These are phyloP conservation scores for Gambusia holbrooki DNA, from an alignment of 2,113 vertebrate genomes.

Conservation along the genomic window DNA sequence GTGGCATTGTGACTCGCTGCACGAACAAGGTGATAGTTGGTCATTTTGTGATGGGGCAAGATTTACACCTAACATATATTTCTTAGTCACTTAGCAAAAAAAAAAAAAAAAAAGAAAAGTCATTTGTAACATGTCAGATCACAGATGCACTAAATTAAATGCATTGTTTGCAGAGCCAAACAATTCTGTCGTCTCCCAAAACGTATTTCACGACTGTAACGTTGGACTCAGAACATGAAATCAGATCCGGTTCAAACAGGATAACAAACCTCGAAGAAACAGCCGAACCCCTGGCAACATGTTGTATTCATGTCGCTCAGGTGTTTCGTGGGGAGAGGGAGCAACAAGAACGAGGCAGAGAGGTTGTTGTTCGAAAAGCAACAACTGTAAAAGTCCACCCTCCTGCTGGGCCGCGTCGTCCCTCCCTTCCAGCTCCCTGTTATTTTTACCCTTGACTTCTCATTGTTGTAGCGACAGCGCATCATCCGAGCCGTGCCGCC, in stretches of 20 bases:
- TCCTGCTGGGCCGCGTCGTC: constrained; percentile 25
- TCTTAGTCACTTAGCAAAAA: not conserved
- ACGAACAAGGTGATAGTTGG: not conserved
- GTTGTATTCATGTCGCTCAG: constrained; percentile 13
- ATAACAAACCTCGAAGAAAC: not conserved
- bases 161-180: not conserved
- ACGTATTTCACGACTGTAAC: not conserved
- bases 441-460: constrained; percentile 73
- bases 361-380: constrained; percentile 40
- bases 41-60: not conserved
- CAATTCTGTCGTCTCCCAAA: not conserved
- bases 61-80: not conserved
- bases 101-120: no score
- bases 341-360: not conserved
- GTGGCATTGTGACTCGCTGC: not conserved
- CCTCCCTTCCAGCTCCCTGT: constrained; percentile 39
- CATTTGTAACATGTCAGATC: not conserved
- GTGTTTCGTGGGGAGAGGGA: not conserved
- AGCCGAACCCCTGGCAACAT: not conserved
- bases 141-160: not conserved
- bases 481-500: constrained; percentile 51
- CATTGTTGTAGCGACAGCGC: constrained; percentile 50
- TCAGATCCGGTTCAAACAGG: not conserved
- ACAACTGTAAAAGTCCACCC: constrained; percentile 9
- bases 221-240: not conserved